Conservation (phyloP, 2,797 vertebrate species). For the Buceros bicornis region DNA sequence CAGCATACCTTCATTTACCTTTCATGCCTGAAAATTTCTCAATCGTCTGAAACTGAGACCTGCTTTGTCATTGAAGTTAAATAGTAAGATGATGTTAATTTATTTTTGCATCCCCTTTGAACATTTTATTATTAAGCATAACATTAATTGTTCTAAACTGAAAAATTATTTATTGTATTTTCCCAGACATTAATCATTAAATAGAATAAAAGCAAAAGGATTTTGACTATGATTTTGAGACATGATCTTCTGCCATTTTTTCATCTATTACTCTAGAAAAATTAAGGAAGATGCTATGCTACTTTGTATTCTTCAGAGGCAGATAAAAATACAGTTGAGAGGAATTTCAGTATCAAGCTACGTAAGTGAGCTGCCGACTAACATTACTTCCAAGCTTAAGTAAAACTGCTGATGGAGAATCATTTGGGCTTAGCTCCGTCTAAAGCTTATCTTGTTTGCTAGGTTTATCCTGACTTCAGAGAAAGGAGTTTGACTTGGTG, state of each 20-base stretch:
- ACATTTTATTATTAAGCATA: constrained; percentile 63
- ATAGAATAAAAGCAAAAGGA: constrained; percentile 49
- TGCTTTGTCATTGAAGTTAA: constrained; percentile 41
- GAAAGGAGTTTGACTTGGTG: background rate
- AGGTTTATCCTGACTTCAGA: background rate
- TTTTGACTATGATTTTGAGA: constrained; percentile 25
- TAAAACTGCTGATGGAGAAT: background rate
- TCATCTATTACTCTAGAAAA: background rate
- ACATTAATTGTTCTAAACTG: constrained; percentile 40
- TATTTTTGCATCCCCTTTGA: constrained; percentile 65
- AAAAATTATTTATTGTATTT: constrained; percentile 59
- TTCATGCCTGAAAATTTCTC: background rate
- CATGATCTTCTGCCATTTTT: background rate
- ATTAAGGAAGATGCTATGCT: background rate
- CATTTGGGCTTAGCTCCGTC: background rate
- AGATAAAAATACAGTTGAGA: background rate
- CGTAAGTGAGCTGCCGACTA: background rate
- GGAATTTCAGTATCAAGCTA: background rate
- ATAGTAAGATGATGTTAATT: constrained; percentile 38
- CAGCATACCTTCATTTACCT: background rate
- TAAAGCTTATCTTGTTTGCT: background rate
- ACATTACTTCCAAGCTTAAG: background rate
- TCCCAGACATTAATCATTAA: constrained; percentile 46
- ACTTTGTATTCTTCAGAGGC: background rate
- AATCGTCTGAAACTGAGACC: background rate